A percentile compares a stretch with the other conserved stretches of the same genome.
phyloP scores from a whole-genome alignment of 2,113 vertebrate species.

The Solea senegalensis region DNA sequence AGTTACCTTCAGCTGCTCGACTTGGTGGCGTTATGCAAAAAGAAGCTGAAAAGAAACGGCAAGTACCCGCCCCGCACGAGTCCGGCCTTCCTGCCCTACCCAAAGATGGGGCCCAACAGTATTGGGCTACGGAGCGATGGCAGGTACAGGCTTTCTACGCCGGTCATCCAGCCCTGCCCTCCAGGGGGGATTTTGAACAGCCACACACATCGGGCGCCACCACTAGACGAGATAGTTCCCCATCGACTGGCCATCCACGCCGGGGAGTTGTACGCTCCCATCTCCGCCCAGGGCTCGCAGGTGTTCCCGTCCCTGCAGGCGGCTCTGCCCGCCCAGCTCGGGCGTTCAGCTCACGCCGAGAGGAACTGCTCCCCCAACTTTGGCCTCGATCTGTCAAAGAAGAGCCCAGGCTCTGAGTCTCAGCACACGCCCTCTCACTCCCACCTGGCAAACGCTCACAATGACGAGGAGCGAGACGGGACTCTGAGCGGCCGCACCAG shows the following conservation, averaged over 20 bases:
- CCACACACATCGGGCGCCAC: constrained; percentile 75
- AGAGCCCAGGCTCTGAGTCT: constrained; percentile 88
- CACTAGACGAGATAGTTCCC: constrained; percentile 81
- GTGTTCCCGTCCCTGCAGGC: constrained; percentile 82
- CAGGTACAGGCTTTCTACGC: constrained; percentile 87
- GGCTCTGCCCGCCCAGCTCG: constrained; percentile 80
- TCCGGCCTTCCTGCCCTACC: constrained; percentile 86
- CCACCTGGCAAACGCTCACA: constrained; percentile 80
- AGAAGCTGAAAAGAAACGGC: constrained; percentile 92
- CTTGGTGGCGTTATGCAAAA: constrained; percentile 96
- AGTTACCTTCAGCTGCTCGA: constrained; percentile 98
- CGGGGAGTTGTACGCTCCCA: constrained; percentile 90
- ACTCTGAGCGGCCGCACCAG: constrained; percentile 83
- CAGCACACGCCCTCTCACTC: constrained; percentile 75
- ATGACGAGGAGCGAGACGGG: constrained; percentile 77
- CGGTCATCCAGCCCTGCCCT: constrained; percentile 94
- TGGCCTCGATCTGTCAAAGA: constrained; percentile 96
- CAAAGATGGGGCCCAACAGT: constrained; percentile 79
- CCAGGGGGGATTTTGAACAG: constrained; percentile 77
- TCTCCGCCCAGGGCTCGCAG: constrained; percentile 82
- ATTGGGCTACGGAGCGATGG: constrained; percentile 78
- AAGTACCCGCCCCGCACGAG: constrained; percentile 91
- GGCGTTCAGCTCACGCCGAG: constrained; percentile 76
- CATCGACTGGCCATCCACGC: constrained; percentile 87
- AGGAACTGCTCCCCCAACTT: constrained; percentile 92